These are phyloP conservation scores for Brotula barbata DNA, from an alignment of 2,797 vertebrate genomes.

Conservation along the genomic window DNA sequence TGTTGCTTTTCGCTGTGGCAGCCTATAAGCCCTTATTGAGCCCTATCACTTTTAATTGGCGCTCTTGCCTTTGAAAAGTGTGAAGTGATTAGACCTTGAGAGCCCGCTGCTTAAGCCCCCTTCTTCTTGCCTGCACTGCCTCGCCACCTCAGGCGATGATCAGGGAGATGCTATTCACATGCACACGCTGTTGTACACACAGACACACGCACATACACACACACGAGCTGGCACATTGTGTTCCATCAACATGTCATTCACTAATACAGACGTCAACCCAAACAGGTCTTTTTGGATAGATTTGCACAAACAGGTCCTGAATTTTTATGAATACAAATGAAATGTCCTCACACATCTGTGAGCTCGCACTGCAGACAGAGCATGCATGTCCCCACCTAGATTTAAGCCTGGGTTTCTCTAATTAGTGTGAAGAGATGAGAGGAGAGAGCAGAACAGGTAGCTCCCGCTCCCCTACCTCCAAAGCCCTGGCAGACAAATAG, in stretches of 20 bases:
- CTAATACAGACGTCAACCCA: constrained; percentile 40
- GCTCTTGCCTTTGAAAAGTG: constrained; percentile 76
- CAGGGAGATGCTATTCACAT: constrained; percentile 25
- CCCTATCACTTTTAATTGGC: constrained; percentile 81
- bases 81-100: constrained; percentile 72
- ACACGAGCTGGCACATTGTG: constrained; percentile 3
- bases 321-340: constrained; percentile 43
- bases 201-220: constrained; percentile 7
- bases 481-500: constrained; percentile 66
- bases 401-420: constrained; percentile 61
- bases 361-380: constrained; percentile 7
- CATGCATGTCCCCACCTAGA: constrained; percentile 54
- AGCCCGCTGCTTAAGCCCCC: constrained; percentile 68
- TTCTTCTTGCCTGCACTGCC: constrained; percentile 67
- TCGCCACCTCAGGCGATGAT: constrained; percentile 42
- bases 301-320: constrained; percentile 35
- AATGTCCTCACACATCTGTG: constrained; percentile 23
- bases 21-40: constrained; percentile 75
- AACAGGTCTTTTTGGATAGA: constrained; percentile 45
- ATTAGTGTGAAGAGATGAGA: constrained; percentile 75
- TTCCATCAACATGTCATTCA: constrained; percentile 17
- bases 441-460: constrained; percentile 63
- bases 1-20: constrained; percentile 62
- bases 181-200: constrained; percentile 10
- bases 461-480: constrained; percentile 53